These are phyloP conservation scores for Poecilia gillii DNA, from an alignment of 2,797 vertebrate species.

Conservation along the genomic window DNA sequence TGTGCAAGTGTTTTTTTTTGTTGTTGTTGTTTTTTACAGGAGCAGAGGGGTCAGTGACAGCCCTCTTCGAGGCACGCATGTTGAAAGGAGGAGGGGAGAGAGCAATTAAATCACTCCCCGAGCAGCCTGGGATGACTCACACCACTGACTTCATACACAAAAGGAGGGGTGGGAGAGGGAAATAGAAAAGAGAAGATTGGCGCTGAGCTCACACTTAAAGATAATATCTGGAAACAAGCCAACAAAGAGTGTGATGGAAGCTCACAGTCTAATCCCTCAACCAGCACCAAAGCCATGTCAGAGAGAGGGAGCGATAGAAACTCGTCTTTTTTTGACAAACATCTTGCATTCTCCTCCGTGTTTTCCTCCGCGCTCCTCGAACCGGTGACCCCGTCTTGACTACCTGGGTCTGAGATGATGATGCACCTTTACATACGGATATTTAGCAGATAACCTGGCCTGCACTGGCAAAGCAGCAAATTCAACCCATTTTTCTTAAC, in stretches of 20 bases:
- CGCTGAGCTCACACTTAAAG: conserved; percentile 60
- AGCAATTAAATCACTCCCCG: conserved; percentile 76
- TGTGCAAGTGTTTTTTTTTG: conserved; percentile 43
- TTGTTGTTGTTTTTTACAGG: conserved; percentile 35
- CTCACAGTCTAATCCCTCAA: conserved; percentile 62
- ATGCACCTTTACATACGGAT: conserved; percentile 33
- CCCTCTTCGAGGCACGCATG: conserved; percentile 40
- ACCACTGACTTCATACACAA: conserved; percentile 58
- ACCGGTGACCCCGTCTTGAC: conserved; percentile 41
- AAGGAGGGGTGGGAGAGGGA: conserved; percentile 42
- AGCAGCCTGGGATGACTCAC: conserved; percentile 73
- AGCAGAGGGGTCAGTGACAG: conserved; percentile 60
- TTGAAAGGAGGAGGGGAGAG: conserved; percentile 54
- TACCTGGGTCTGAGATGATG: conserved; percentile 39
- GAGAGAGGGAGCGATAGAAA: conserved; percentile 47
- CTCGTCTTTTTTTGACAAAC: conserved; percentile 29
- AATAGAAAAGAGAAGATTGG: conserved; percentile 38
- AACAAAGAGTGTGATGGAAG: conserved; percentile 54
- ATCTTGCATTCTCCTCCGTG: conserved; percentile 22
- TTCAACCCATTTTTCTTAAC: background rate
- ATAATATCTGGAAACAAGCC: conserved; percentile 72
- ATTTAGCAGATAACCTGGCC: conserved; percentile 39
- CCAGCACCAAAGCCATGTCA: conserved; percentile 52
- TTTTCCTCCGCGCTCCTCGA: conserved; percentile 42
- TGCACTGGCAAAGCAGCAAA: conserved; percentile 17